Evolutionary conservation across 2,797 vertebrate species (phyloP).

Genomic region (Coregonus ussuriensis): DNA sequence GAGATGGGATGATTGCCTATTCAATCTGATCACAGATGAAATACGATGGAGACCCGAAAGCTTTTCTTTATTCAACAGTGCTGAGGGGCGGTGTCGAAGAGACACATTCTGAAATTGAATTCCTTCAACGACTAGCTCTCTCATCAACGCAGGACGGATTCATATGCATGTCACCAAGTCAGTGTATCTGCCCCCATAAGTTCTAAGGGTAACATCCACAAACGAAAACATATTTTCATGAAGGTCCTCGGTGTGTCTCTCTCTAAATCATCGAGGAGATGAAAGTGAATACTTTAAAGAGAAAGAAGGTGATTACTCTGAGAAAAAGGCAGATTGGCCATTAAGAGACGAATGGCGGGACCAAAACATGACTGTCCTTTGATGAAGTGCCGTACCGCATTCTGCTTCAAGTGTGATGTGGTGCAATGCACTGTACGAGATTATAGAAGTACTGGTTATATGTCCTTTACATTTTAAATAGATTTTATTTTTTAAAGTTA

Average conservation of each 20-base stretch:
- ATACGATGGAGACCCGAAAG: not conserved
- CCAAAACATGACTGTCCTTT: not conserved
- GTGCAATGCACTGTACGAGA: not conserved
- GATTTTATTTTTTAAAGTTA: not conserved
- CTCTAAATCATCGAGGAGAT: not conserved
- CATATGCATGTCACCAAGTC: not conserved
- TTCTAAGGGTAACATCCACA: not conserved
- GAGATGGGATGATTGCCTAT: not conserved
- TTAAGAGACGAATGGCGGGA: not conserved
- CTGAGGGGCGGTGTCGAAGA: not conserved
- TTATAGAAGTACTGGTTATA: not conserved
- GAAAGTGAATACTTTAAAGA: slow-evolving; percentile 2
- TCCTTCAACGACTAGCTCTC: not conserved
- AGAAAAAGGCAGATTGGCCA: not conserved
- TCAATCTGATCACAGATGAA: not conserved
- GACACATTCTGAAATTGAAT: slow-evolving; percentile 1
- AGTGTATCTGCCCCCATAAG: not conserved
- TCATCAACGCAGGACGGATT: not conserved
- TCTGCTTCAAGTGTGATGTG: not conserved
- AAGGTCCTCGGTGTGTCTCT: not conserved
- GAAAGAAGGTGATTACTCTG: slow-evolving; percentile 7
- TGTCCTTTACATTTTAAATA: not conserved
- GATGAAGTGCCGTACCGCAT: not conserved
- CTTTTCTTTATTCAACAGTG: not conserved
- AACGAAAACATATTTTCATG: not conserved